phyloP scores from a whole-genome alignment of 1,140 invertebrate species.

The Manduca sexta region DNA sequence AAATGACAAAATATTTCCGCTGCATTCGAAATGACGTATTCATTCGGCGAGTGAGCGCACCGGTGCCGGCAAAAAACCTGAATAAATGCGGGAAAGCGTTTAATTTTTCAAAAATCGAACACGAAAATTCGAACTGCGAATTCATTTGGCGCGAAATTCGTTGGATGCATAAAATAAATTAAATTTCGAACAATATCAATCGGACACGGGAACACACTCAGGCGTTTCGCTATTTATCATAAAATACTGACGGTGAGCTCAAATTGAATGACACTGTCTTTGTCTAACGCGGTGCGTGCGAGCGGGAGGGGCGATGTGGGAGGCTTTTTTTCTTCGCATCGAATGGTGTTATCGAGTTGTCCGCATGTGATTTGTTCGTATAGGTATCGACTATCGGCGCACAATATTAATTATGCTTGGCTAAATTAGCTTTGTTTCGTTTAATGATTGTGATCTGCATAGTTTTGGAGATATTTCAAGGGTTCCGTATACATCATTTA shows the following conservation, averaged over 20 bases:
- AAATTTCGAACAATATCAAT: conserved; percentile 61
- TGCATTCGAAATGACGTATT: conserved; percentile 1
- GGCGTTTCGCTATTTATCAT: conserved; percentile 55
- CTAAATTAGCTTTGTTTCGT: conserved; percentile 56
- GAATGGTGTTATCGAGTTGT: conserved; percentile 47
- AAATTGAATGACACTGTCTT: conserved; percentile 39
- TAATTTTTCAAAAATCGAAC: conserved; percentile 27
- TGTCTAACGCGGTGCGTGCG: conserved; percentile 18
- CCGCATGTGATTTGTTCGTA: conserved; percentile 49
- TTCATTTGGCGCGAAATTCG: conserved; percentile 46
- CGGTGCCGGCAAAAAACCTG: no score
- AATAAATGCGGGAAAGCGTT: conserved; percentile 13
- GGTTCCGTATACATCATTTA: conserved; percentile 10
- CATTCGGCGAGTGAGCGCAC: neutral
- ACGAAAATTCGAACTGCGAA: conserved; percentile 20
- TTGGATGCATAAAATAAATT: conserved; percentile 54
- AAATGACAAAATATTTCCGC: neutral
- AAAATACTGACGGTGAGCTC: conserved; percentile 44
- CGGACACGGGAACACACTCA: conserved; percentile 60
- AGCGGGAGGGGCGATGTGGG: conserved; percentile 21
- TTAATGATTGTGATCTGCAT: conserved; percentile 36
- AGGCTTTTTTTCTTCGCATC: conserved; percentile 38
- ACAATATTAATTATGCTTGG: conserved; percentile 57
- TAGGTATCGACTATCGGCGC: conserved; percentile 32
- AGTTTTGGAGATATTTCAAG: conserved; percentile 15